Percentiles rank a stretch among this genome's conserved stretches.
These are phyloP conservation scores for Cotesia vestalis DNA, from an alignment of 1,140 invertebrate species.

Conservation along the genomic window DNA sequence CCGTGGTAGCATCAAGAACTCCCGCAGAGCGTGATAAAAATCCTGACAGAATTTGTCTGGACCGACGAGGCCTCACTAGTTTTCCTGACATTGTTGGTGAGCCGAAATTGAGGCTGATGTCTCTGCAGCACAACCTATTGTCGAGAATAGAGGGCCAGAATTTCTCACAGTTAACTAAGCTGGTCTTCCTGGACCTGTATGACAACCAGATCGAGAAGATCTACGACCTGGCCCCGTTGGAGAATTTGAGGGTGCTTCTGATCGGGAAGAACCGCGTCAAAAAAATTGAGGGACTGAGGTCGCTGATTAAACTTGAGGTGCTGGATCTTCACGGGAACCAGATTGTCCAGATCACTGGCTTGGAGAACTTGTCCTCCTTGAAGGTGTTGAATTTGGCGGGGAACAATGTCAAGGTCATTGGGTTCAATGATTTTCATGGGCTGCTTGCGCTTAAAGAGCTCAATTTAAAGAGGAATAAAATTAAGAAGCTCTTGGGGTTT, in stretches of 20 bases:
- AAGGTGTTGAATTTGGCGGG: constrained; percentile 92
- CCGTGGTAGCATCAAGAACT: constrained; percentile 71
- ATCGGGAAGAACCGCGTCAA: constrained; percentile 86
- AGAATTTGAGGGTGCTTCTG: constrained; percentile 83
- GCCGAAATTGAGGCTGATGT: constrained; percentile 80
- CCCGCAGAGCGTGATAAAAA: constrained; percentile 76
- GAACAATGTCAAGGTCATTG: constrained; percentile 82
- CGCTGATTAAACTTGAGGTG: constrained; percentile 81
- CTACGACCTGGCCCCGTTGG: constrained; percentile 76
- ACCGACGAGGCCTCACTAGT: constrained; percentile 77
- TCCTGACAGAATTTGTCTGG: constrained; percentile 80
- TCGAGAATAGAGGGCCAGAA: constrained; percentile 75
- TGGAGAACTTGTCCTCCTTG: constrained; percentile 72
- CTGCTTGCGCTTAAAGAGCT: constrained; percentile 81
- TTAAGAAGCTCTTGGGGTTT: constrained; percentile 82
- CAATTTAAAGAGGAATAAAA: constrained; percentile 86
- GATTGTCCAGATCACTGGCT: constrained; percentile 74
- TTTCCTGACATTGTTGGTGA: constrained; percentile 84
- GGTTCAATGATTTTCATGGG: constrained; percentile 78
- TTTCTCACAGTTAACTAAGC: constrained; percentile 72
- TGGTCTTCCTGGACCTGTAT: constrained; percentile 93
- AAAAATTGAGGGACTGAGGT: constrained; percentile 76
- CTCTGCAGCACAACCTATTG: constrained; percentile 90
- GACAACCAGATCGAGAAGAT: constrained; percentile 93
- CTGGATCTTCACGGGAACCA: constrained; percentile 92